Percentiles rank a stretch among this genome's conserved stretches.
phyloP scores from a whole-genome alignment of 2,888 invertebrate genomes.

The Pandemis cinnamomeana region DNA sequence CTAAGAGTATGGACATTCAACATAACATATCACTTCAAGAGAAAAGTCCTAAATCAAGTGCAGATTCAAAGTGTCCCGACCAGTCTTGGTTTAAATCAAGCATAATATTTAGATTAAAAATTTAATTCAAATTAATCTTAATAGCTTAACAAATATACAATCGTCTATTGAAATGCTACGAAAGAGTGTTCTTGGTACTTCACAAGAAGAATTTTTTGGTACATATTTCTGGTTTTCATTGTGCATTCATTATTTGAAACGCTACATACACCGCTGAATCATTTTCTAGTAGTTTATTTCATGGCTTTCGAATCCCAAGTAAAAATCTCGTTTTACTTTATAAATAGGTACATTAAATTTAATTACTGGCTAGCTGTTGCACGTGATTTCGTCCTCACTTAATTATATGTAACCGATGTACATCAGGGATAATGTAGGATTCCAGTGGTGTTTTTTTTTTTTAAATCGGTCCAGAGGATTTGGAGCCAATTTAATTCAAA shows the following conservation, averaged over 20 bases:
- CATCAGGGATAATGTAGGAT: no score
- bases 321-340: no score
- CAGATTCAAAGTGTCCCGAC: neutral
- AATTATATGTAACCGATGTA: no score
- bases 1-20: neutral
- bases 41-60: neutral
- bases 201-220: conserved; percentile 73
- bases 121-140: neutral
- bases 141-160: neutral
- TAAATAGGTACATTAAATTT: no score
- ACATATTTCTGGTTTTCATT: neutral
- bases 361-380: no score
- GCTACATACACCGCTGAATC: neutral
- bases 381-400: no score
- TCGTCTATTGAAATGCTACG: conserved; percentile 51
- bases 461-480: no score
- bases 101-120: neutral
- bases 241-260: neutral
- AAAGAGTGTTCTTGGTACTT: conserved; percentile 66
- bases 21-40: neutral
- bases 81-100: neutral
- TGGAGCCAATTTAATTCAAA: no score
- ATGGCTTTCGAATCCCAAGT: no score
- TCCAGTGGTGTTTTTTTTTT: no score
- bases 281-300: neutral